phyloP scores from a whole-genome alignment of 2,797 vertebrate genomes.

The Sebastes iracundus region DNA sequence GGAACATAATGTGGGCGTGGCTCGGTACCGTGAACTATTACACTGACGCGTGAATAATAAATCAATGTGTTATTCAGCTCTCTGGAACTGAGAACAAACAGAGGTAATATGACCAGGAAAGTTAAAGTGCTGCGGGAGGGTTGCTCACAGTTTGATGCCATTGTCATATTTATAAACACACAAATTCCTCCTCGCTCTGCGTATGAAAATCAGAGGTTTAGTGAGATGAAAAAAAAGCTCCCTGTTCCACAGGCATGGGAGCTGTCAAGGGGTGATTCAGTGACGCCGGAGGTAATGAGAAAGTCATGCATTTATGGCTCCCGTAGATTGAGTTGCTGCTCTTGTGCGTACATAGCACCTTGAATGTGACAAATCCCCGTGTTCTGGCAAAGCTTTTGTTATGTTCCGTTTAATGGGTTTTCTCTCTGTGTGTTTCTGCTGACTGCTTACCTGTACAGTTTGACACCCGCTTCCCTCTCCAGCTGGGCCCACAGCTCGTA shows the following conservation, averaged over 20 bases:
- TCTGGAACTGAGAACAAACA: slow-evolving; percentile 2
- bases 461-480: slow-evolving; percentile 83
- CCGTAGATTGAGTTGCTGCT: slow-evolving; percentile 52
- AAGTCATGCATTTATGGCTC: slow-evolving; percentile 58
- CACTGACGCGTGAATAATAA: slow-evolving; percentile 31
- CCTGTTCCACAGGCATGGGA: slow-evolving; percentile 19
- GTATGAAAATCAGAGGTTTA: slow-evolving; percentile 24
- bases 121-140: not conserved
- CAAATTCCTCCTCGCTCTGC: not conserved
- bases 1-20: slow-evolving; percentile 45
- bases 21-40: slow-evolving; percentile 42
- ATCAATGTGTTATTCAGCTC: slow-evolving; percentile 12
- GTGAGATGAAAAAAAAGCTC: slow-evolving; percentile 5
- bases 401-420: slow-evolving; percentile 48
- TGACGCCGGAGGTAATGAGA: slow-evolving; percentile 52
- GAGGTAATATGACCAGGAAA: slow-evolving; percentile 1
- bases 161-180: slow-evolving; percentile 51
- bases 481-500: slow-evolving; percentile 88
- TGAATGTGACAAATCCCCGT: slow-evolving; percentile 53
- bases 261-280: slow-evolving; percentile 40
- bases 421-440: slow-evolving; percentile 21
- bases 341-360: slow-evolving; percentile 31
- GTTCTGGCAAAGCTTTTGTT: slow-evolving; percentile 39
- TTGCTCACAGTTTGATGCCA: slow-evolving; percentile 16
- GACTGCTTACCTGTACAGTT: slow-evolving; percentile 85